Base-by-base conservation (phyloP, 53 echinoderm and acorn worm genomes). In the Zoroaster sp. region DNA sequence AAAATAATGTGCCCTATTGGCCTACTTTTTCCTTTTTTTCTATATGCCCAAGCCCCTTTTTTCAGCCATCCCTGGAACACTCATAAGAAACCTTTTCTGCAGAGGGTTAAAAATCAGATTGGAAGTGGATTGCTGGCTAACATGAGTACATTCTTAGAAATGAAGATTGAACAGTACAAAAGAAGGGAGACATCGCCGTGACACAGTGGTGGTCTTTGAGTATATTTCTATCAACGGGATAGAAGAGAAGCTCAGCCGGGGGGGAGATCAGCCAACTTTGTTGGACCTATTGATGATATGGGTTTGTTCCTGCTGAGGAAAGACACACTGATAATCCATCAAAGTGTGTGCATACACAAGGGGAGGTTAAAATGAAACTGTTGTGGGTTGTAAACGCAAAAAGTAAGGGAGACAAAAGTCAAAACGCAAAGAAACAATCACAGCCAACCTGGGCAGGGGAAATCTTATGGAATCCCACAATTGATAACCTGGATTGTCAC, bases 251-350 rank as follows among this genome's bases (percentile, higher is more conserved):
- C 76, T 35, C 76, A 30, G 76, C 81, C 43, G 37, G 43, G 31
- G 81, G 81, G 81, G 41, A 67, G 81, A 81, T 81, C 81, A 67
- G 42, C 23, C 37, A 42, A 67, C 81, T 81, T 67, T 81, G 81
- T 81, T 66, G 81, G 70, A 85, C 85, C 85, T 85, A 85, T 85
- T 85, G 85, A 85, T 85, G 85, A 70, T 70, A 83, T 69, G 40
- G 43, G 30, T 44, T 37, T 46, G 34, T 68, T 68, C 69, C 43
- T 33, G 47, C 83, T 69, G 69, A 52, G 69, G 40, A 83, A 83
- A 83, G 69, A 83, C 83, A 83, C 69, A 85, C 71, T 51, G 49
- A 32, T 85, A 80, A 80, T 85, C 71, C 85, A 8, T 49, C 70
- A 69, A 85, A 70, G 47, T 71, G 71, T 85, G 71, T 31, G 46